Conservation (phyloP, 2,797 vertebrate genomes). For the Botia kubotai region DNA sequence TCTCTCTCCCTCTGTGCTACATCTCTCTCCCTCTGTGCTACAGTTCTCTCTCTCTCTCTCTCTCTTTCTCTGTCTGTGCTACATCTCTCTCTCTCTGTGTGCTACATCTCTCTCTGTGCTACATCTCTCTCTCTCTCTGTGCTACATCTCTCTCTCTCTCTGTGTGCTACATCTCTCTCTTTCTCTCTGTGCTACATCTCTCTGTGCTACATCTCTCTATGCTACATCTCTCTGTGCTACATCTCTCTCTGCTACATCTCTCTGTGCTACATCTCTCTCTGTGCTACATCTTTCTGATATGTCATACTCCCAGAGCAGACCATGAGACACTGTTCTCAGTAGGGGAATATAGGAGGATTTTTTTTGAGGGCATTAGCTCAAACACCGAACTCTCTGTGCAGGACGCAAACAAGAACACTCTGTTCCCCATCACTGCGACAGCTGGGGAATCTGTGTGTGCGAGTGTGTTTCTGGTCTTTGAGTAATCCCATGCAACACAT, state of each 20-base stretch:
- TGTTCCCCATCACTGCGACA: constrained; percentile 57
- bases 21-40: too few relatives aligned
- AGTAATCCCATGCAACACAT: constrained; percentile 37
- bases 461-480: constrained; percentile 27
- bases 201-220: constrained; percentile 71
- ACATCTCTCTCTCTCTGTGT: too few relatives aligned
- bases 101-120: too few relatives aligned
- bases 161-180: constrained; percentile 75
- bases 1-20: too few relatives aligned
- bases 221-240: background rate
- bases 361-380: constrained; percentile 55
- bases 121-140: too few relatives aligned
- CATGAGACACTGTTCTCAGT: constrained; percentile 23
- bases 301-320: constrained; percentile 23
- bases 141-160: background rate
- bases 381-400: constrained; percentile 76
- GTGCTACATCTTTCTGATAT: background rate
- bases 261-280: constrained; percentile 76
- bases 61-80: too few relatives aligned
- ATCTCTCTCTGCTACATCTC: constrained; percentile 73
- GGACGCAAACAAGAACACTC: constrained; percentile 58
- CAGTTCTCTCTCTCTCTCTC: too few relatives aligned
- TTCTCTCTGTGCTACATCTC: background rate
- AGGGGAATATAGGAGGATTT: constrained; percentile 36
- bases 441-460: constrained; percentile 51